Evolutionary conservation across 2,888 invertebrate genomes (phyloP).

Genomic region (Metallyticus violacea): DNA sequence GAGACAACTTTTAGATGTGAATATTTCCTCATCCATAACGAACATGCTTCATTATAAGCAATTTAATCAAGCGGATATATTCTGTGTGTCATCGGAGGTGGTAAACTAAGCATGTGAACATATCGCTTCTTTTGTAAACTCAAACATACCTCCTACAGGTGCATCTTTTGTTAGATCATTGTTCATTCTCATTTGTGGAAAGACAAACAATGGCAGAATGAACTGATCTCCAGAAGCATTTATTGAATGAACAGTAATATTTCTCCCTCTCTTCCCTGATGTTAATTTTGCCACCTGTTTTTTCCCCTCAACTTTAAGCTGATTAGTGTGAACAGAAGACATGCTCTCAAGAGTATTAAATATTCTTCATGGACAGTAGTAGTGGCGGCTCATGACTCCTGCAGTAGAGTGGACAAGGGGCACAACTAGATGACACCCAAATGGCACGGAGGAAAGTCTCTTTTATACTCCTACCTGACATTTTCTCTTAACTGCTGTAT

Average conservation of each 20-base stretch:
- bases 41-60: neutral
- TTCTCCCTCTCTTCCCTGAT: neutral
- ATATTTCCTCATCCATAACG: neutral
- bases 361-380: too few species aligned
- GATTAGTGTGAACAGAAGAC: constrained; percentile 27
- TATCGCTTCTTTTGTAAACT: neutral
- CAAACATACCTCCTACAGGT: neutral
- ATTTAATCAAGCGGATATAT: neutral
- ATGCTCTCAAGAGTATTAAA: constrained; percentile 34
- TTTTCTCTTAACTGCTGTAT: too few species aligned
- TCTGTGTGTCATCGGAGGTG: neutral
- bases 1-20: neutral
- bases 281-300: constrained; percentile 3
- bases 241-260: neutral
- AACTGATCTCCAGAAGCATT: constrained; percentile 2
- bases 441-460: too few species aligned
- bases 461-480: too few species aligned
- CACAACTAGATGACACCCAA: too few species aligned
- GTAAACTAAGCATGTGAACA: neutral
- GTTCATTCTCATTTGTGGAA: neutral
- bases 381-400: too few species aligned
- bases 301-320: constrained; percentile 8
- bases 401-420: too few species aligned
- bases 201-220: neutral
- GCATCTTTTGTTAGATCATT: constrained; percentile 6